Conservation (phyloP, 2,888 invertebrate species). For the Pristionchus arcanus region DNA sequence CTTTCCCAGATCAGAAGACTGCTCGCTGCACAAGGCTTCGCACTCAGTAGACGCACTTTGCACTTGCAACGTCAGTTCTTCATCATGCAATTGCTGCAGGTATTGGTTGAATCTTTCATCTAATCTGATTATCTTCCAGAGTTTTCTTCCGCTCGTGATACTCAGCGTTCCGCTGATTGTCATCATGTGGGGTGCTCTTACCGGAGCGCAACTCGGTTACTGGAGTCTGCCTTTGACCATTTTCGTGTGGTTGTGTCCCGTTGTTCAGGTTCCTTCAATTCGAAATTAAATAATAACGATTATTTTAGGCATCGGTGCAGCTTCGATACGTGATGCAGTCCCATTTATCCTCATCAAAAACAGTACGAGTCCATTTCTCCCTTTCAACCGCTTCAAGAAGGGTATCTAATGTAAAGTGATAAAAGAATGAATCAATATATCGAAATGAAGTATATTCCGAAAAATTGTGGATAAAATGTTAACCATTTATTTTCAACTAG, state of each 20-base stretch:
- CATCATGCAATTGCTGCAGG: conserved; percentile 23
- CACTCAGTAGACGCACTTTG: background rate
- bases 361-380: background rate
- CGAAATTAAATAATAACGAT: background rate
- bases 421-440: too few species aligned
- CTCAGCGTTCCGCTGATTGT: background rate
- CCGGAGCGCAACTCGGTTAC: background rate
- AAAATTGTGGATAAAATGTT: too few species aligned
- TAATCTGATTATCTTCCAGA: background rate
- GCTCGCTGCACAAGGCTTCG: background rate
- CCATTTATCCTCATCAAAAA: background rate
- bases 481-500: too few species aligned
- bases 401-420: too few species aligned
- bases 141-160: background rate
- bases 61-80: background rate
- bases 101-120: background rate
- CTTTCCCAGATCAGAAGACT: background rate
- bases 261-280: background rate
- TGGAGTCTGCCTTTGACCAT: background rate
- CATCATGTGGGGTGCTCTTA: background rate
- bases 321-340: background rate
- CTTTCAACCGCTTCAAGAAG: background rate
- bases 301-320: background rate
- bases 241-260: background rate
- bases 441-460: too few species aligned